Evolutionary conservation across 2,797 vertebrate species (phyloP).

Genomic region (Lutjanus campechanus): DNA sequence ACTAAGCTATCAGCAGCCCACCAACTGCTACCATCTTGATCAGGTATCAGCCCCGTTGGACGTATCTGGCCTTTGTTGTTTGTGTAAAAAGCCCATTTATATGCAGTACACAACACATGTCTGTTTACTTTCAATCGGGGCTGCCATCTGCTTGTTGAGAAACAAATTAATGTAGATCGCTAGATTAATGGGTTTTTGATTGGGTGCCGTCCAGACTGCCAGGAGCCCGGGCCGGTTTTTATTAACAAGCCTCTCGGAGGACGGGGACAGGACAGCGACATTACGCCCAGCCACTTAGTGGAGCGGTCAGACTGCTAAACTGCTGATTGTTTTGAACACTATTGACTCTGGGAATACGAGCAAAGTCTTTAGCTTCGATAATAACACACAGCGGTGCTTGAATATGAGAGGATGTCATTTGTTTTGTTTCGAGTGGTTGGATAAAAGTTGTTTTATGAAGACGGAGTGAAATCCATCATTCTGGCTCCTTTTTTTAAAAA

Average conservation of each 20-base stretch:
- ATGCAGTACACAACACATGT: conserved; percentile 59
- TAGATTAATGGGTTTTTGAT: conserved; percentile 81
- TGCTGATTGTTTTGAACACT: conserved; percentile 33
- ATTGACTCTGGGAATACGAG: conserved; percentile 18
- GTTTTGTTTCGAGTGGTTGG: conserved; percentile 26
- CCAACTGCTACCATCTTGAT: conserved; percentile 34
- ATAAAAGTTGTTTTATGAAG: neutral
- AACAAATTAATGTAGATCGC: conserved; percentile 75
- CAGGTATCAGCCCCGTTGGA: conserved; percentile 46
- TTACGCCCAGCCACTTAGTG: conserved; percentile 46
- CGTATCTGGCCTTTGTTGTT: conserved; percentile 35
- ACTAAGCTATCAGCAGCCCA: conserved; percentile 20
- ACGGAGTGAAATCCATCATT: conserved; percentile 7
- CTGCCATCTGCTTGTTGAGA: conserved; percentile 75
- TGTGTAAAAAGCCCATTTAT: conserved; percentile 49
- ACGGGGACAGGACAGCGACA: conserved; percentile 42
- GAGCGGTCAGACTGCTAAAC: conserved; percentile 8
- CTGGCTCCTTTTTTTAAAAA: neutral
- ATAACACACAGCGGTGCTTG: neutral
- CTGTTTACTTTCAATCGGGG: conserved; percentile 69
- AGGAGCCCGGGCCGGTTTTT: conserved; percentile 53
- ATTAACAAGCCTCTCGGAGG: conserved; percentile 60
- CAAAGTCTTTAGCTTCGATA: conserved; percentile 9
- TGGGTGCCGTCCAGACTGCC: conserved; percentile 68
- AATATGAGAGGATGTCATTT: neutral